phyloP scores from a whole-genome alignment of 2,113 vertebrate species.

The Pleuronectes platessa region DNA sequence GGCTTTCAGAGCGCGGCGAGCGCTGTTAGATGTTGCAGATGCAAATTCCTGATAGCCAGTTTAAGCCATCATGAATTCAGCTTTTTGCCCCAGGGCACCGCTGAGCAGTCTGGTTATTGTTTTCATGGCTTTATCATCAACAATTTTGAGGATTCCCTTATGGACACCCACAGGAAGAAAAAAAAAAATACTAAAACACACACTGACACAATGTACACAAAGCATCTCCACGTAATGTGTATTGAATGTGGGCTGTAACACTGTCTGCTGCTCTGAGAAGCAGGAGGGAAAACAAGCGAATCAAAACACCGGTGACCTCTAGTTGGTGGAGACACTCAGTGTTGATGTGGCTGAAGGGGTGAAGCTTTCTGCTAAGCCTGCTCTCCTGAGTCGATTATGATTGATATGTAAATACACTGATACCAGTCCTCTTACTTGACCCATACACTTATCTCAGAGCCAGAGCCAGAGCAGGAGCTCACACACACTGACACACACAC shows the following conservation, averaged over 20 bases:
- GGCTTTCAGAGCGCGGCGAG: not conserved
- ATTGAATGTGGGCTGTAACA: constrained; percentile 46
- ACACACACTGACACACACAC: constrained; percentile 1
- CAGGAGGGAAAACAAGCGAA: constrained; percentile 32
- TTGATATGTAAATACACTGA: constrained; percentile 38
- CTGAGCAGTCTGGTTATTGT: constrained; percentile 42
- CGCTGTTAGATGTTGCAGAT: constrained; percentile 41
- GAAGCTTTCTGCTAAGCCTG: constrained; percentile 36
- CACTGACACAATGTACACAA: constrained; percentile 30
- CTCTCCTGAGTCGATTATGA: not conserved
- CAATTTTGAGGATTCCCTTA: constrained; percentile 43
- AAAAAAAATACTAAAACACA: constrained; percentile 10
- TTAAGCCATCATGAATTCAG: constrained; percentile 39
- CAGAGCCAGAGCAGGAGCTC: no score
- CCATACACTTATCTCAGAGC: no score
- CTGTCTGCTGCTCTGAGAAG: constrained; percentile 32
- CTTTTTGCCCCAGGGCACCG: not conserved
- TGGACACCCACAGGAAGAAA: constrained; percentile 24
- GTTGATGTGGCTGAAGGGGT: constrained; percentile 36
- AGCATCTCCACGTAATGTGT: constrained; percentile 25
- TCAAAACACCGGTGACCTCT: constrained; percentile 61
- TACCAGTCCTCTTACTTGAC: constrained; percentile 7
- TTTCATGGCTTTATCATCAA: constrained; percentile 37
- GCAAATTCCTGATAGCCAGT: constrained; percentile 45
- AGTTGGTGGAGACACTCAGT: constrained; percentile 53